A percentile compares a stretch with the other conserved stretches of the same genome.
Evolutionary conservation across 2,113 vertebrate genomes (phyloP).

Genomic region (Hyperopisus bebe): DNA sequence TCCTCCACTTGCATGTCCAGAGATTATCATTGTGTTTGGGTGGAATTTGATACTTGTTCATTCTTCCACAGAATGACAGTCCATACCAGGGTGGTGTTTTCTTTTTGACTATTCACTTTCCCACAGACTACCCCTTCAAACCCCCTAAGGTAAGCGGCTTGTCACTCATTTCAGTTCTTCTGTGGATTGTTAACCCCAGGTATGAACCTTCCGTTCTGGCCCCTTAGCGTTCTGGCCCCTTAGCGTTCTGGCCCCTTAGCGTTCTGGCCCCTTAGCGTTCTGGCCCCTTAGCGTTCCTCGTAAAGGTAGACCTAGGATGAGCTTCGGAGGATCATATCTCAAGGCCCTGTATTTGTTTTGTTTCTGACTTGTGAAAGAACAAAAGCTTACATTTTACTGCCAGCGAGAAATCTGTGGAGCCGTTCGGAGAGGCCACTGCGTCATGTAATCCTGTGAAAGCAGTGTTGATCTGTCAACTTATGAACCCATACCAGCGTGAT

Average conservation of each 20-base stretch:
- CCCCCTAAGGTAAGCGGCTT: constrained; percentile 60
- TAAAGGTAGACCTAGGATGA: not conserved
- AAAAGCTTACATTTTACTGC: not conserved
- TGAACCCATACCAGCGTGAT: not conserved
- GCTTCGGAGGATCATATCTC: not conserved
- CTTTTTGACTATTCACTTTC: constrained; percentile 72
- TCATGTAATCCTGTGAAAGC: not conserved
- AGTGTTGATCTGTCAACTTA: not conserved
- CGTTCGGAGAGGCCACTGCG: not conserved
- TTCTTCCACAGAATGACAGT: constrained; percentile 58
- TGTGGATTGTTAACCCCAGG: not conserved
- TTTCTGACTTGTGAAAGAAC: not conserved
- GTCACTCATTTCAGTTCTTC: not conserved
- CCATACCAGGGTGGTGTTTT: constrained; percentile 72
- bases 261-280: not conserved
- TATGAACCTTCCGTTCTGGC: not conserved
- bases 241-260: not conserved
- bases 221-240: not conserved
- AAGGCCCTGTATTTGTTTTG: not conserved
- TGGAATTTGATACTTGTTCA: not conserved
- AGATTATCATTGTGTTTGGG: not conserved
- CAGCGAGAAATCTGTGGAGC: not conserved
- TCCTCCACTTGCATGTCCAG: not conserved
- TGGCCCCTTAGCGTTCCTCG: not conserved
- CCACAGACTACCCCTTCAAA: constrained; percentile 74